These are phyloP conservation scores for Calliopum simillimum DNA, from an alignment of 2,888 invertebrate genomes.

Conservation along the genomic window DNA sequence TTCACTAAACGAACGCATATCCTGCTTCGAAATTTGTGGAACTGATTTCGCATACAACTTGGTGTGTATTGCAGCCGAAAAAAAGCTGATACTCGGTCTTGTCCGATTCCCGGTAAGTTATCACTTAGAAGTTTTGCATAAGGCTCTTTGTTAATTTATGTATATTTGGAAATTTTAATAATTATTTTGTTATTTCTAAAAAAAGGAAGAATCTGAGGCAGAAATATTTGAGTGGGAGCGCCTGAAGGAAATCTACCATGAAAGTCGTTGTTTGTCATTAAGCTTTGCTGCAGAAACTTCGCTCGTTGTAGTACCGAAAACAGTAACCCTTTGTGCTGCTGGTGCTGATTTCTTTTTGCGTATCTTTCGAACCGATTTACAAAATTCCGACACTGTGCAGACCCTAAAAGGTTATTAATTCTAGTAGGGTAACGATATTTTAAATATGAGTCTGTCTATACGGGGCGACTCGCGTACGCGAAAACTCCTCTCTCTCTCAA, in stretches of 20 bases:
- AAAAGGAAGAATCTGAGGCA: constrained; percentile 69
- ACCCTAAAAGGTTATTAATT: constrained; percentile 61
- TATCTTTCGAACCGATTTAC: constrained; percentile 71
- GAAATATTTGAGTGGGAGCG: constrained; percentile 70
- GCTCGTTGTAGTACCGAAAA: constrained; percentile 71
- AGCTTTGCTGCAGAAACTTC: constrained; percentile 75
- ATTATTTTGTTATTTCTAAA: constrained; percentile 46
- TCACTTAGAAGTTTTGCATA: not conserved
- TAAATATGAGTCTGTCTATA: too few relatives aligned
- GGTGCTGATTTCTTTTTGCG: constrained; percentile 71
- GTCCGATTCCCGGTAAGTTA: constrained; percentile 71
- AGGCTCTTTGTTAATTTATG: not conserved
- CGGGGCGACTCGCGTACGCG: too few relatives aligned
- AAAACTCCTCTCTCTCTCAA: too few relatives aligned
- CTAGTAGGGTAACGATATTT: constrained; percentile 43
- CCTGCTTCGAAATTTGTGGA: constrained; percentile 72
- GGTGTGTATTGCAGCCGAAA: constrained; percentile 71
- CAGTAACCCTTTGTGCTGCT: constrained; percentile 67
- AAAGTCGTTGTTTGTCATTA: constrained; percentile 70
- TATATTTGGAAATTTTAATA: constrained; percentile 1
- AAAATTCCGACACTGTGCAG: constrained; percentile 65
- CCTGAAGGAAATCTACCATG: constrained; percentile 71
- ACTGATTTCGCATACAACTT: constrained; percentile 76
- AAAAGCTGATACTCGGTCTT: constrained; percentile 71
- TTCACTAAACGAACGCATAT: constrained; percentile 70